Evolutionary conservation across 2,797 vertebrate genomes (phyloP), one percentile per base, ranked within the genome.

Genomic region (Austrolebias charrua): DNA sequence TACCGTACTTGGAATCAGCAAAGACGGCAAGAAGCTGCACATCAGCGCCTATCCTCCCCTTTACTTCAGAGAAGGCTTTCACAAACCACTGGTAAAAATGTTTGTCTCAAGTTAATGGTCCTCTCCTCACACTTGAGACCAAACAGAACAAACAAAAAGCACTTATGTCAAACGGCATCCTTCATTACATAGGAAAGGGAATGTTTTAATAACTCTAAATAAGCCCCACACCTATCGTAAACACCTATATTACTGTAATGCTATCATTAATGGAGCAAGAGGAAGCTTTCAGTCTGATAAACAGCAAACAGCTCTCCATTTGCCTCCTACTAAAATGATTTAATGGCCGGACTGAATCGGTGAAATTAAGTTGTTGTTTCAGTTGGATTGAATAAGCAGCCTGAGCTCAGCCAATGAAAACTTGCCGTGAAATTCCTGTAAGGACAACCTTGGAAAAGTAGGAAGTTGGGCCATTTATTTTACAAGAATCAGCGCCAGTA

Each of bases 121-220:
- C 75, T 88, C 80, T 76, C 66, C 79, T 89, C 88, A 88, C 90
- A 89, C 91, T 83, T 70, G 90, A 92, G 90, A 91, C 89, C 86
- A 87, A 88, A 88, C 81, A 86, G 83, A 89, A 90, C 90, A 91
- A 91, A 91, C 89, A 92, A 91, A 91, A 88, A 91, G 89, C 91
- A 92, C 90, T 92, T 91, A 92, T 84, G 83, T 85, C 87, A 83
- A 89, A 88, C 86, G 87, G 78, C 81, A 88, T 84, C 80, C 85
- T 87, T 88, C 88, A 88, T 88, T 89, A 87, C 86, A 87, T 88
- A 86, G 86, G 82, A 88, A 80, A 87, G 89, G 85, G 83, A 85
- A 92, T 89, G 84, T 91, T 91, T 91, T 89, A 92, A 89, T 91
- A 85, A 91, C 85, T 86, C 88, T 73, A 76, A 91, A 90, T 90